Evolutionary conservation across 2,888 invertebrate genomes (phyloP), one percentile per base, ranked within the genome.

Genomic region (Tridacna gigas): DNA sequence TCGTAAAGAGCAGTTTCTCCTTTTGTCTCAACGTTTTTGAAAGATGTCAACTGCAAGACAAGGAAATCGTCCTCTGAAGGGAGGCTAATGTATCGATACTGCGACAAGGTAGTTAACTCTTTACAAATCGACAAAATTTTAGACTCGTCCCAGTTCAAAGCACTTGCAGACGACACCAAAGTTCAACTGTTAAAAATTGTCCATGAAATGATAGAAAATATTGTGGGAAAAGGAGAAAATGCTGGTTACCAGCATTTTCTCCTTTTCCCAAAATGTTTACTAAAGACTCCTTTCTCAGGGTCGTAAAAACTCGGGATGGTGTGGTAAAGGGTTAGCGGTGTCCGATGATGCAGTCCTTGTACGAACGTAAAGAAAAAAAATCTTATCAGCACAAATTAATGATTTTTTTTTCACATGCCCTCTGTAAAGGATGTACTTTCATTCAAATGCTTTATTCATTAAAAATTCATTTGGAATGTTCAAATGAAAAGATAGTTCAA

Each of bases 401-500:
- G 71, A 71, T 9, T 48, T 48, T 67, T n/a, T 71, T 71, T 51
- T 51, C 71, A 67, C 45, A 45, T 13, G n/a, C 45, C 45, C n/a
- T 11, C 37, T 67, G 25, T 71, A 71, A 71, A 47, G 48, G 51
- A 51, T 71, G 71, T 71, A 51, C 71, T 51, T 71, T 71, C 71
- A 71, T 71, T 71, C 71, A 71, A 71, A 71, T 51, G 51, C 71
- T 48, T 69, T 69, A 20, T 71, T 71, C 71, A 71, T 71, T 71
- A 71, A 71, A 71, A 71, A 71, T 71, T 71, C 56, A 71, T 71
- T 71, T 51, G 71, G 71, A 71, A 71, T 71, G 71, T 71, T 71
- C 71, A 71, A 51, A 71, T 51, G 51, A 71, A 25, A 22, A n/a
- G 25, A n/a, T 25, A 25, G 71, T 45, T 71, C 71, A 71, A 1